Evolutionary conservation across 1,140 invertebrate species (phyloP), one percentile per base, ranked within the genome.

Genomic region (Zaprionus ornatus): DNA sequence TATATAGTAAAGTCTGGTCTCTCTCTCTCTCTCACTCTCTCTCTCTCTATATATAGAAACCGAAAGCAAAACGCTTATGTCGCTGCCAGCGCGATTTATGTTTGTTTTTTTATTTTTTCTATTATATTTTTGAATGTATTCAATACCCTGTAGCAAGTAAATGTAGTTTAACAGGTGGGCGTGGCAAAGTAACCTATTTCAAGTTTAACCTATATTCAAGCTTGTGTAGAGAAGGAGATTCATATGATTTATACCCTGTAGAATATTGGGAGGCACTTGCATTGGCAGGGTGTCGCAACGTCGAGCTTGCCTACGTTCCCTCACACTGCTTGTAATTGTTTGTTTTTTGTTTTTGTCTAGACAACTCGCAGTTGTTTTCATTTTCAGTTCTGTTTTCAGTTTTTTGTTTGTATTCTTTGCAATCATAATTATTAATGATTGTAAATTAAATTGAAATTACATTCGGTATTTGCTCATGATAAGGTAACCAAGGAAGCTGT

Each of bases 41-140:
- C 40, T 9, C 37, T 40, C 13, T 64, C 71, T 78, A 78, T 78
- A 78, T 78, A 78, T 75, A 78, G 72, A 69, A 78, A 70, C 25
- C 72, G 55, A 69, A 68, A 55, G 42, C 54, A 69, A 69, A 69
- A 74, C 42, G 60, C 55, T 61, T 64, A 68, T 74, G 55, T 75
- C 64, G 60, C n/a, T 63, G 72, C n/a, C 50, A 69, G 57, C 50
- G 64, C 42, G 27, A 74, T 68, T 74, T 52, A 40, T 71, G 48
- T 63, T 70, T 74, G 62, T 66, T 72, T 61, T 27, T 23, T 62
- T 67, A 52, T 6, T 40, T 17, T 45, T 54, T 9, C 45, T 23
- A 29, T 54, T 32, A 25, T 68, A 56, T 23, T 45, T 66, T 67
- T 52, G 55, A 69, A 65, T 69, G 23, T 52, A 29, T 21, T 40